A percentile compares a stretch with the other conserved stretches of the same genome.
Evolutionary conservation across 2,888 invertebrate genomes (phyloP).

Genomic region (Drosophila emarginata): DNA sequence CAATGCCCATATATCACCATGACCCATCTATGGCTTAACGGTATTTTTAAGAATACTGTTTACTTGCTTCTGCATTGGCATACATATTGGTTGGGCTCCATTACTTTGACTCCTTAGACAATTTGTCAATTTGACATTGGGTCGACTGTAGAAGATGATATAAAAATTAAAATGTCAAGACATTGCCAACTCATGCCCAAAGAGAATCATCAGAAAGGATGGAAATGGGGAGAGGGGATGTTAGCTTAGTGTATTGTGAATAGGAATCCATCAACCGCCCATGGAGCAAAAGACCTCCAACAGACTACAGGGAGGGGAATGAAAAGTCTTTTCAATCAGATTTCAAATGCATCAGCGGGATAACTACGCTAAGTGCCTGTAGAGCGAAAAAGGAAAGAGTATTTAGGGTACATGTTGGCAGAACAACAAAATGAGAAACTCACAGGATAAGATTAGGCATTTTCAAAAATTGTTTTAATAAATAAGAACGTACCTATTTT

Average conservation of each 20-base stretch:
- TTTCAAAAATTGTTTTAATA: too few relatives aligned
- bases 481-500: too few relatives aligned
- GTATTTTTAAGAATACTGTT: slow-evolving; percentile 50
- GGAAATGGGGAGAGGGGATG: neutral
- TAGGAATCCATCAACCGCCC: slow-evolving; percentile 75
- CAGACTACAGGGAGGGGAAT: neutral
- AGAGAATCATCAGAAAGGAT: neutral
- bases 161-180: slow-evolving; percentile 17
- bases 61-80: slow-evolving; percentile 47
- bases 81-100: slow-evolving; percentile 39
- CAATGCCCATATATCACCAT: slow-evolving; percentile 56
- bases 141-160: slow-evolving; percentile 26
- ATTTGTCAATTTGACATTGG: slow-evolving; percentile 59
- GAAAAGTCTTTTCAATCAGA: slow-evolving; percentile 58
- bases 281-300: slow-evolving; percentile 43
- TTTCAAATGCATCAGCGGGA: slow-evolving; percentile 27
- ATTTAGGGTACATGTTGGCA: too few relatives aligned
- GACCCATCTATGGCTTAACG: slow-evolving; percentile 59
- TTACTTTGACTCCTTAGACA: slow-evolving; percentile 44
- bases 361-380: neutral
- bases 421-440: too few relatives aligned
- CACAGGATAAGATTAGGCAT: too few relatives aligned
- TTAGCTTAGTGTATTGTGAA: slow-evolving; percentile 43
- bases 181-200: slow-evolving; percentile 36
- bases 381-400: neutral